Base-by-base conservation (phyloP, 1,140 invertebrate species). In the Augochlora pura region DNA sequence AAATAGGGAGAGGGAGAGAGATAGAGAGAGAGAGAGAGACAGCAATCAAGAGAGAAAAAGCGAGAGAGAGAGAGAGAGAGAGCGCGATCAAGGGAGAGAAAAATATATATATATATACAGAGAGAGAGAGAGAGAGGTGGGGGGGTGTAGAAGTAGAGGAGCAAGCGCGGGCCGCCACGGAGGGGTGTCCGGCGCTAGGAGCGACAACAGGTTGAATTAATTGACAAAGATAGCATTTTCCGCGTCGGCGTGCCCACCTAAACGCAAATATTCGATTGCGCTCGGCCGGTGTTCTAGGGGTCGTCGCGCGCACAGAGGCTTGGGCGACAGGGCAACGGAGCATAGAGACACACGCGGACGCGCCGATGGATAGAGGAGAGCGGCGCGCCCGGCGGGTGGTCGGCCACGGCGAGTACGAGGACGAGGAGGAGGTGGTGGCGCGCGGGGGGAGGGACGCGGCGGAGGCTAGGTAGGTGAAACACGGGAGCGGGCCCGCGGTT, bases 201-300 rank as follows among this genome's bases (percentile, higher is more conserved):
- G 84, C 83, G 88, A 92, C 91, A 92, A 91, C 90, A 90, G 88
- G 90, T 91, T 91, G 88, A 92, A 92, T 91, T 92, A 92, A 93
- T 92, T 91, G 89, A 92, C 89, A 91, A 92, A 92, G 91, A 92
- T 91, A 91, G 90, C 86, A 90, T 91, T 92, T 92, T 92, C 87
- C 90, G 87, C 88, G 86, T 91, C 86, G 86, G 87, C 89, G 88
- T 90, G 87, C 82, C 88, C 88, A 84, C 85, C 88, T 88, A 87
- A 92, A 91, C 87, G 88, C 90, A 91, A 92, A 92, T 91, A 92
- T 91, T 91, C 90, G 89, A 90, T 88, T 88, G 88, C 83, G 77
- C 76, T 54, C 86, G 72, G 67, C 72, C 74, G 81, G 84, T n/a
- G n/a, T 81, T 72, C 72, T 83, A 85, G 85, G 85, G 64, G 82